These are phyloP conservation scores for Tenebrosternarchus preto DNA, from an alignment of 2,113 vertebrate genomes.

Conservation along the genomic window DNA sequence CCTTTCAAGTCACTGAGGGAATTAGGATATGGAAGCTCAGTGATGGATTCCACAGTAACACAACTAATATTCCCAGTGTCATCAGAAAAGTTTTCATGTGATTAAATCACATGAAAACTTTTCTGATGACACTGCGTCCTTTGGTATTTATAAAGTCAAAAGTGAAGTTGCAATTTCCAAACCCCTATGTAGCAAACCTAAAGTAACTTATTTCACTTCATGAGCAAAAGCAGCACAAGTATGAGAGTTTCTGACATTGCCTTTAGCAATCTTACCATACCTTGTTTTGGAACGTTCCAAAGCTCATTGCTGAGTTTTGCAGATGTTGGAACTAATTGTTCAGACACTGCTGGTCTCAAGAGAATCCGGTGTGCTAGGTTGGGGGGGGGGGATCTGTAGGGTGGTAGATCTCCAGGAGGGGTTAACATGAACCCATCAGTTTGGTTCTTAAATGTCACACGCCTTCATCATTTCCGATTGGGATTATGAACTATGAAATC, in stretches of 20 bases:
- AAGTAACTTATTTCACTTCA: background rate
- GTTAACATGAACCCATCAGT: background rate
- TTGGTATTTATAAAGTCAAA: too few relatives aligned
- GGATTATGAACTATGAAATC: background rate
- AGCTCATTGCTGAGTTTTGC: too few relatives aligned
- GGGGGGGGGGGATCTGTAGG: too few relatives aligned
- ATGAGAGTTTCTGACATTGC: background rate
- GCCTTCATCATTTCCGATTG: background rate
- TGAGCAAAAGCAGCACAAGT: background rate
- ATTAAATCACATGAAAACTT: too few relatives aligned
- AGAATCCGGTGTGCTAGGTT: too few relatives aligned
- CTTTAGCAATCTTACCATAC: too few relatives aligned
- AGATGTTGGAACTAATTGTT: too few relatives aligned
- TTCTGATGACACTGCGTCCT: too few relatives aligned
- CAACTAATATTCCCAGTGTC: background rate
- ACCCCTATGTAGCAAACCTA: background rate
- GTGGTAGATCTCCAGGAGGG: too few relatives aligned
- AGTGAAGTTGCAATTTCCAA: too few relatives aligned
- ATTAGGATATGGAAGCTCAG: background rate
- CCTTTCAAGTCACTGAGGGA: background rate
- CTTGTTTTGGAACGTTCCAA: too few relatives aligned
- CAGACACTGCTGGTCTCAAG: too few relatives aligned
- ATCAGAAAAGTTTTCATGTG: constrained; percentile 1
- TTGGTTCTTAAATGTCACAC: background rate
- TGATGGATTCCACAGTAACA: background rate